phyloP scores from a whole-genome alignment of 2,797 vertebrate genomes.

The Mus caroli region DNA sequence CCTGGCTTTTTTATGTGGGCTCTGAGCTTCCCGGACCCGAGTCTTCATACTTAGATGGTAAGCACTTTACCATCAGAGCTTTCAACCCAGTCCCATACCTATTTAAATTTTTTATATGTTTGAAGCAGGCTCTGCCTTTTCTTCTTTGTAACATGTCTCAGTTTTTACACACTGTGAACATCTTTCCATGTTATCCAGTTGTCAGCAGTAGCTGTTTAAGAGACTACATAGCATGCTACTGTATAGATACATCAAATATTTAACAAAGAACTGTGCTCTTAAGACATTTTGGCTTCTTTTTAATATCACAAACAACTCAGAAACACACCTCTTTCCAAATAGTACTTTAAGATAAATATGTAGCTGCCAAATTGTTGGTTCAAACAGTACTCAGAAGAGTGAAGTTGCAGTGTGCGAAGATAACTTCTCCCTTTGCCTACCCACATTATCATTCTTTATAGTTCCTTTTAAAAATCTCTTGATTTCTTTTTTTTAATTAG shows the following conservation, averaged over 20 bases:
- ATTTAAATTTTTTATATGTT: background rate
- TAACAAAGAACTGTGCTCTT: background rate
- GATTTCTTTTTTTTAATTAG: slow-evolving; percentile 67
- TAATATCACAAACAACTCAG: slow-evolving; percentile 22
- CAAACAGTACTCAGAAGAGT: background rate
- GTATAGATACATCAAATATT: slow-evolving; percentile 55
- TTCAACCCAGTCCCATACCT: no score
- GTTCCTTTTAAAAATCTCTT: background rate
- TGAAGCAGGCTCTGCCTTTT: background rate
- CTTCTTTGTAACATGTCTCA: background rate
- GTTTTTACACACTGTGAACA: slow-evolving; percentile 16
- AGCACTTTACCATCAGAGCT: background rate
- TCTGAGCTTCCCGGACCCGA: background rate
- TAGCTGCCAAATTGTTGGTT: background rate
- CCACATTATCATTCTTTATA: background rate
- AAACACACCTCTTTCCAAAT: slow-evolving; percentile 7
- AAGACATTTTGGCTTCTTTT: slow-evolving; percentile 29
- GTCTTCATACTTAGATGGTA: background rate
- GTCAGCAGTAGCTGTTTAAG: slow-evolving; percentile 10
- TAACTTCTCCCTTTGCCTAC: background rate
- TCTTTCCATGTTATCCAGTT: background rate
- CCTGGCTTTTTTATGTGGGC: background rate
- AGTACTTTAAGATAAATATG: slow-evolving; percentile 63
- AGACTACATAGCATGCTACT: background rate
- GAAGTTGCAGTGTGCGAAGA: slow-evolving; percentile 17